Base-by-base conservation (phyloP, 2,113 vertebrate genomes). In the Agapornis roseicollis region DNA sequence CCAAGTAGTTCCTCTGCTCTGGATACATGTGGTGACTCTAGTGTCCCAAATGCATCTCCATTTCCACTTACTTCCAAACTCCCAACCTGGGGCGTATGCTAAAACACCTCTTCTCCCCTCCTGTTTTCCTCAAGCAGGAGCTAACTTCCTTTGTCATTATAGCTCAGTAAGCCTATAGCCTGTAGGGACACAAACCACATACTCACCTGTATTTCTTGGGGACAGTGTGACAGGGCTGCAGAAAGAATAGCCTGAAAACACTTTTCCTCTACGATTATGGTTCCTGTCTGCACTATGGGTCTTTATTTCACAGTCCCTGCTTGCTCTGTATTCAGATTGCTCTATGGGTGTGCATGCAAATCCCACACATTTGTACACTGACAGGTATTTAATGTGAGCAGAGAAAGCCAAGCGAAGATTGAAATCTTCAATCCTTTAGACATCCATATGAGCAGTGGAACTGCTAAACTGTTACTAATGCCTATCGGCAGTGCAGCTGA, bases 401-500 rank as follows among this genome's bases (percentile, higher is more conserved):
- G 65, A 68, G 70, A 71, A 68, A 93, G 39, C 39, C 65, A 74
- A 84, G 87, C 11, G 66, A 71, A 87, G 63, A 93, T 31, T 64
- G 92, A 81, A 81, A 56, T 69, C 73, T 79, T 85, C 74, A 69
- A 0, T 84, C 77, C 77, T 95, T 63, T 39, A 85, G 83, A 44
- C 56, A 28, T 80, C 73, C 65, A 18, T 37, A 24, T 0, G 1
- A 4, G 71, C 91, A 69, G 42, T 56, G 76, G 60, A 88, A 24
- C 44, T 85, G 52, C 79, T 85, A 81, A 81, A 46, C 55, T 78
- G n/a, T 68, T 93, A 79, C 42, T 74, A 80, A 91, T 72, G 82
- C 33, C 56, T 93, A 47, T 79, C 86, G 86, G 72, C 68, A 86
- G 61, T 47, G 76, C 63, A 93, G 86, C 71, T 90, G 68, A 92